Evolutionary conservation across 2,113 vertebrate species (phyloP).

Genomic region (Phainopepla nitens): DNA sequence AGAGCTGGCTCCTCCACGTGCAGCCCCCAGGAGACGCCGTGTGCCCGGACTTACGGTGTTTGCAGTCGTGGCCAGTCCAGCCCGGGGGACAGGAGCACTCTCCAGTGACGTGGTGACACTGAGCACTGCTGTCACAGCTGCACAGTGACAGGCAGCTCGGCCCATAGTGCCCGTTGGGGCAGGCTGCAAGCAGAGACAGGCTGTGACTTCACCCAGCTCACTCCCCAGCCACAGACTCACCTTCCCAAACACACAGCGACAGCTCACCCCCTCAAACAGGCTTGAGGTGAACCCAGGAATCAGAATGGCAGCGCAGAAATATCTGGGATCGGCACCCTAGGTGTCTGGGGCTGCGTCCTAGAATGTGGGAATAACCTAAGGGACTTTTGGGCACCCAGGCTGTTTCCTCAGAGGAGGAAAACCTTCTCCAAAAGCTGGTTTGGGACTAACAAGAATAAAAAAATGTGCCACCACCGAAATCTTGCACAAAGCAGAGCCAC

Average conservation of each 20-base stretch:
- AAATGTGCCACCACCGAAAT: neutral
- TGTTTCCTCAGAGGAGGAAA: neutral
- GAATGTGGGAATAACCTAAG: neutral
- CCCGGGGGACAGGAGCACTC: constrained; percentile 32
- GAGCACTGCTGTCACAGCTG: constrained; percentile 38
- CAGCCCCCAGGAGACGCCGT: neutral
- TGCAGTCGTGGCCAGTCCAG: constrained; percentile 32
- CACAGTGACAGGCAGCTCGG: constrained; percentile 34
- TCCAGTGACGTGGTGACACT: constrained; percentile 60
- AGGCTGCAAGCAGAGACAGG: constrained; percentile 40
- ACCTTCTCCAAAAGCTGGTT: neutral
- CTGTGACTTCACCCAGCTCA: neutral
- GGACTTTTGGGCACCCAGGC: neutral
- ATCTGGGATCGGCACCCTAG: neutral
- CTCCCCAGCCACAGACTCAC: neutral
- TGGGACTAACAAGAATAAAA: neutral
- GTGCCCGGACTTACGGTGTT: neutral
- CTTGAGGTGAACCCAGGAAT: neutral
- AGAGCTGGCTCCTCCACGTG: neutral
- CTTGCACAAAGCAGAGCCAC: neutral
- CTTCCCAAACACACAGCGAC: neutral
- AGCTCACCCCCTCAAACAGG: neutral
- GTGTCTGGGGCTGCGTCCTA: neutral
- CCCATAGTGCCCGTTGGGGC: constrained; percentile 52
- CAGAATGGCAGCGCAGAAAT: neutral